A percentile compares a stretch with the other conserved stretches of the same genome.
phyloP scores from a whole-genome alignment of 2,888 invertebrate genomes.

The Amphipoea lucens region DNA sequence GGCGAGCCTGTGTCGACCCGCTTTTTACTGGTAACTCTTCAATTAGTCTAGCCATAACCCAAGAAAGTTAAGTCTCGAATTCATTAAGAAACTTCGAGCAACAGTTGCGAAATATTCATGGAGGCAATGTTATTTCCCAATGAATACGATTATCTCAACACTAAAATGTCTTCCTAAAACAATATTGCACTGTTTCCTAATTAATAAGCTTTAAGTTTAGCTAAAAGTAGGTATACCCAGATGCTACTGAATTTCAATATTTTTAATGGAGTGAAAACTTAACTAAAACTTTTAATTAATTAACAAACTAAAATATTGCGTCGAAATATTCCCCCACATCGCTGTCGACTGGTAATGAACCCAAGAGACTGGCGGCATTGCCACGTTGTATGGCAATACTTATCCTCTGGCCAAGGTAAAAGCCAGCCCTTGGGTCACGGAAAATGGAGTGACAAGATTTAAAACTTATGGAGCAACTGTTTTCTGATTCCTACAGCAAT shows the following conservation, averaged over 20 bases:
- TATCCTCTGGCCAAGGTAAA: too few species aligned
- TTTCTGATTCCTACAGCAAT: too few species aligned
- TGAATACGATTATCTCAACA: not conserved
- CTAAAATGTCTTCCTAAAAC: not conserved
- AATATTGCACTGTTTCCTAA: not conserved
- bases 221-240: not conserved
- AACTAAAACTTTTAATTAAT: too few species aligned
- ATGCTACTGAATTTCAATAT: not conserved
- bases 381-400: too few species aligned
- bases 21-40: conserved; percentile 90
- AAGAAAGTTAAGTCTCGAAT: not conserved
- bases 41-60: not conserved
- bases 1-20: conserved; percentile 91
- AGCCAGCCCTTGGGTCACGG: too few species aligned
- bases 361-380: too few species aligned
- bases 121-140: not conserved
- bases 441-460: too few species aligned
- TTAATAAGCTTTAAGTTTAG: not conserved
- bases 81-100: not conserved
- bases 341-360: too few species aligned
- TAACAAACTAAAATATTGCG: too few species aligned
- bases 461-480: not conserved
- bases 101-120: not conserved
- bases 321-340: too few species aligned
- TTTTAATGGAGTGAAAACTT: not conserved